Percentiles rank a stretch among this genome's conserved stretches.
These are phyloP conservation scores for Stegodyphus mimosarum DNA, from an alignment of 1,140 invertebrate genomes.

Conservation along the genomic window DNA sequence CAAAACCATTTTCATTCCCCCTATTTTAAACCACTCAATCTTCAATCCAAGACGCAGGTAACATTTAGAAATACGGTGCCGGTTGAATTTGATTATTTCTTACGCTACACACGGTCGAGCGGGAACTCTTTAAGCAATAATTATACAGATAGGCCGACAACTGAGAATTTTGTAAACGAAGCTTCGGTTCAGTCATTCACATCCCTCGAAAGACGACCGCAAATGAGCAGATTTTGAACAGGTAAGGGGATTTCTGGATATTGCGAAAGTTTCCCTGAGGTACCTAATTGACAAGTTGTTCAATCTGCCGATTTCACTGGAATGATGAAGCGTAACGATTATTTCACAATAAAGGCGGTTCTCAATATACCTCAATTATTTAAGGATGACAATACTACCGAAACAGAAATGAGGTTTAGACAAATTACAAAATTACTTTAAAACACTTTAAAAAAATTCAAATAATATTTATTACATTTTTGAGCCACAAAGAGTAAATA, in stretches of 20 bases:
- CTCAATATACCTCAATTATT: too few species aligned
- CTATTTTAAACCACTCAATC: slow-evolving; percentile 40
- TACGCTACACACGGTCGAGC: slow-evolving; percentile 15
- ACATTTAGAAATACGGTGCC: slow-evolving; percentile 30
- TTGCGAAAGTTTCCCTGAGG: slow-evolving; percentile 42
- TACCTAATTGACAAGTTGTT: slow-evolving; percentile 43
- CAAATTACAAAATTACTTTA: too few species aligned
- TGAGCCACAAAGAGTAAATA: too few species aligned
- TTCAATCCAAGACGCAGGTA: slow-evolving; percentile 48
- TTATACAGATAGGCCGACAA: slow-evolving; percentile 51
- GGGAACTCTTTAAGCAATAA: slow-evolving; percentile 52
- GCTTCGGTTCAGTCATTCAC: slow-evolving; percentile 23
- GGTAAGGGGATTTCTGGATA: slow-evolving; percentile 23
- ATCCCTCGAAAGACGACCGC: slow-evolving; percentile 20
- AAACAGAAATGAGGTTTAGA: too few species aligned
- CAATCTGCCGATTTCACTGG: slow-evolving; percentile 5
- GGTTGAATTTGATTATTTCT: slow-evolving; percentile 40
- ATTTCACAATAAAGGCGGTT: too few species aligned
- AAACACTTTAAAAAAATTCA: too few species aligned
- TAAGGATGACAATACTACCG: too few species aligned
- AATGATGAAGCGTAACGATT: too few species aligned
- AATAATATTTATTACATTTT: too few species aligned
- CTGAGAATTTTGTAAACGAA: slow-evolving; percentile 51
- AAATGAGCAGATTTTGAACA: slow-evolving; percentile 50
- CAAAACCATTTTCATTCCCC: slow-evolving; percentile 9